A percentile compares a stretch with the other conserved stretches of the same genome.
Evolutionary conservation across 2,888 invertebrate species (phyloP).

Genomic region (Hydropsyche betteni): DNA sequence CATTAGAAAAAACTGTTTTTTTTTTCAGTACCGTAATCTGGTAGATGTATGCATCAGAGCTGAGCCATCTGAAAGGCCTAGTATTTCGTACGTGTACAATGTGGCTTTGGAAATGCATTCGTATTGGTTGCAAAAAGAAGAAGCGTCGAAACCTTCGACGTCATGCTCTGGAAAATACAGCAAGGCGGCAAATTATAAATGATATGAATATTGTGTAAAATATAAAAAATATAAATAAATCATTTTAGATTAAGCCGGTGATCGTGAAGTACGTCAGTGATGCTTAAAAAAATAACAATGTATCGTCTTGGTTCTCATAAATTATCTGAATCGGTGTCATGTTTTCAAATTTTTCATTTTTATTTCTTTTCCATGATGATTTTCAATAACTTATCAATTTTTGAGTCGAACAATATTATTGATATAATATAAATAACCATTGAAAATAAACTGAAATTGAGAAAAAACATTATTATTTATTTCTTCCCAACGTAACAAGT

Average conservation of each 20-base stretch:
- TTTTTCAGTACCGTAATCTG: slow-evolving; percentile 61
- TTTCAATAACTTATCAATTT: too few species aligned
- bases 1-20: not conserved
- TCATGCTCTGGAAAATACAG: slow-evolving; percentile 15
- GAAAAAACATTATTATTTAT: slow-evolving; percentile 1
- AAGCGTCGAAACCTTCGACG: not conserved
- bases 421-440: too few species aligned
- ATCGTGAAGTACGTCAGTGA: not conserved
- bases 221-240: not conserved
- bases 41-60: slow-evolving; percentile 64
- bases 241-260: not conserved
- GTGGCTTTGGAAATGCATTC: slow-evolving; percentile 59
- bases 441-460: too few species aligned
- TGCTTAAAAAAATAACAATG: not conserved
- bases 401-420: too few species aligned
- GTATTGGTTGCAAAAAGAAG: slow-evolving; percentile 29
- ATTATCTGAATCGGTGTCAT: too few species aligned
- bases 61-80: slow-evolving; percentile 63
- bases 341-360: too few species aligned
- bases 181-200: slow-evolving; percentile 10
- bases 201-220: not conserved
- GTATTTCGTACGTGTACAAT: slow-evolving; percentile 60
- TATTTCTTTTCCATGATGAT: too few species aligned
- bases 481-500: not conserved
- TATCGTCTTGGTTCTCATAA: too few species aligned